Base-by-base conservation (phyloP, 53 echinoderm and acorn worm genomes). In the Patiria pectinifera region DNA sequence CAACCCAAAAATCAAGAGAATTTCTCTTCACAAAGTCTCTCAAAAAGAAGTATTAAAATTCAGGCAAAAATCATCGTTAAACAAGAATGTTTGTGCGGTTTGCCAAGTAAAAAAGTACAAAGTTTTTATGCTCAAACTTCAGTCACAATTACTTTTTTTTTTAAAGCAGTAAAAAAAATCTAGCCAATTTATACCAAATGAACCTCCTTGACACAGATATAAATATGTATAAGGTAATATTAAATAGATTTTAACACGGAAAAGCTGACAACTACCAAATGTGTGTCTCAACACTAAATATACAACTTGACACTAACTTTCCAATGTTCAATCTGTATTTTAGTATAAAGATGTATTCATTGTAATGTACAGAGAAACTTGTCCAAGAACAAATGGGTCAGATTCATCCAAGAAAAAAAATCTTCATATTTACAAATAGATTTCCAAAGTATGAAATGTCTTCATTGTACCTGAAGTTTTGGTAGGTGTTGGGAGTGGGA, bases 21-120 rank as follows among this genome's bases (percentile, higher is more conserved):
- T 10, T 48, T 72, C 9, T 53, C 53, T 8, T 53, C 53, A 53
- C 53, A 53, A 53, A 53, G 53, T 10, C 6, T 44, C 9, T 69
- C 12, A 85, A 85, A 85, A 85, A 85, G 13, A 63, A 66, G 11
- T 63, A 85, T 63, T 15, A 69, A 45, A 85, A 69, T 8, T 8
- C 6, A 53, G 18, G 21, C 71, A 45, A 70, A 85, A 85, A 45
- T 71, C 21, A n/a, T 15, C 47, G 18, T 49, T 24, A 48, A 4
- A 75, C 24, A 75, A 12, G 48, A 74, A 71, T 86, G 24, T 86
- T 74, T 18, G 74, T 74, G 86, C 86, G 22, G 19, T 48, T 72
- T 70, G 86, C 53, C 48, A 19, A 72, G 53, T 86, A 86, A 53
- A 86, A 75, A 86, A 86, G 86, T 86, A 86, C 48, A 86, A 86